Evolutionary conservation across 2,888 invertebrate species (phyloP).

Genomic region (Drosophila ezoana): DNA sequence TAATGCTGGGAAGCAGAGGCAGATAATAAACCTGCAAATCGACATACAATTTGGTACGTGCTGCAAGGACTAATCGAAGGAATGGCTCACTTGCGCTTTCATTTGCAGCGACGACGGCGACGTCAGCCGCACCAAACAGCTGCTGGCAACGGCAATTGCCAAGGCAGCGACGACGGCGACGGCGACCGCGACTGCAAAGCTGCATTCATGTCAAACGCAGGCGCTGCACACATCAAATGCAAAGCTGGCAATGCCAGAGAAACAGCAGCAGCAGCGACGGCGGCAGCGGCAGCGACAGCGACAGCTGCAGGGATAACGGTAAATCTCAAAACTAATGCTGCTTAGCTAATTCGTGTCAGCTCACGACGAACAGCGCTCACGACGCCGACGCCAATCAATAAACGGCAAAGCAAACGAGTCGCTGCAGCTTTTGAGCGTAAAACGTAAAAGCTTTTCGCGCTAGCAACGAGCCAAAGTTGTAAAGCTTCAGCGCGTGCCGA

Average conservation of each 20-base stretch:
- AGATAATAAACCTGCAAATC: constrained; percentile 26
- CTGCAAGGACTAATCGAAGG: constrained; percentile 22
- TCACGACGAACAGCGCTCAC: constrained; percentile 39
- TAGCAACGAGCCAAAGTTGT: constrained; percentile 40
- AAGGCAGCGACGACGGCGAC: constrained; percentile 1
- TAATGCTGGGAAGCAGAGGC: constrained; percentile 1
- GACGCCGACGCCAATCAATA: constrained; percentile 50
- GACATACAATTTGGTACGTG: constrained; percentile 32
- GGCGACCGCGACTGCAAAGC: constrained; percentile 24
- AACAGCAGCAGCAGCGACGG: constrained; percentile 4
- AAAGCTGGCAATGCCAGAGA: constrained; percentile 28
- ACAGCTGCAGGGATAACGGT: constrained; percentile 38
- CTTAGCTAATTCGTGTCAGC: constrained; percentile 49
- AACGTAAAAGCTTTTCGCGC: constrained; percentile 53
- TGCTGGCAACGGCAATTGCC: constrained; percentile 19
- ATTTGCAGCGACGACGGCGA: constrained; percentile 32
- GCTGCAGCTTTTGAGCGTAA: constrained; percentile 63
- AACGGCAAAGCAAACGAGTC: constrained; percentile 37
- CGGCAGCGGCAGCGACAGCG: constrained; percentile 3
- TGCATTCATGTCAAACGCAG: constrained; percentile 64
- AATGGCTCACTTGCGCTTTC: constrained; percentile 40
- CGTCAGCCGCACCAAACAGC: constrained; percentile 29
- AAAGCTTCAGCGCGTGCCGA: constrained; percentile 31
- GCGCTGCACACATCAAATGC: constrained; percentile 53
- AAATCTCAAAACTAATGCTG: constrained; percentile 34